Base-by-base conservation (phyloP, 1,140 invertebrate species). In the Atta cephalotes region DNA sequence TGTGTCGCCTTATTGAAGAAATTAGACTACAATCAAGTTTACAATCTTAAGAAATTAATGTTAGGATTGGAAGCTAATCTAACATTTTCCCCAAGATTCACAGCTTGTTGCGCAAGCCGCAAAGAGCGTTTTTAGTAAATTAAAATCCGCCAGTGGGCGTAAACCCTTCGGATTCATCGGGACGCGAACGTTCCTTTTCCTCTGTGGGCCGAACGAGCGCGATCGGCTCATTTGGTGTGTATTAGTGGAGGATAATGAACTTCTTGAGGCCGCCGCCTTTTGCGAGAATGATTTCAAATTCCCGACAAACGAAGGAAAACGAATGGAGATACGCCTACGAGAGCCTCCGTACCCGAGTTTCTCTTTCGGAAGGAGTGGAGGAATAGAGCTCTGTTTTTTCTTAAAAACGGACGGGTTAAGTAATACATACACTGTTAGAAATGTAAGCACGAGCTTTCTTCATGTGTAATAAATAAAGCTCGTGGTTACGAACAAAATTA, bases 221-320 rank as follows among this genome's bases (percentile, higher is more conserved):
- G 62, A 86, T 82, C 91, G 89, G 72, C 89, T 93, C 90, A 92
- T 93, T 93, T 93, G 89, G 91, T 92, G 89, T 88, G 87, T 92
- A 94, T 93, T 94, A 94, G 90, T 89, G 62, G 88, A 93, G 91
- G 91, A 93, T 94, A 94, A 94, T 92, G 90, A 93, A 91, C 87
- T 93, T 89, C 92, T 88, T 85, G 85, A 82, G 51, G 18, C 84
- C 63, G 88, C 90, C 90, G 90, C 89, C 91, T 86, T 92, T 92
- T 88, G 88, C 89, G 74, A 85, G 88, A 87, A 82, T 60, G 76
- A 68, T 71, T 90, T 31, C 77, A 65, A 89, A 39, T 87, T 90
- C 76, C 72, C 89, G 76, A 71, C 72, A 90, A 86, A 82, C 71
- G 63, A 85, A 71, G 71, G 74, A 92, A 88, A 89, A 87, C 87